Evolutionary conservation across 2,113 vertebrate species (phyloP).

Genomic region (mouse (Mus musculus)): GRCm39 chr7:125726501-125727000

Average conservation of each 20-base stretch:
- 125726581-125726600: neutral
- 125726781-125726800: neutral
- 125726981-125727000: neutral
- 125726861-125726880: neutral
- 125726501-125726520: neutral
- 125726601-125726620: neutral
- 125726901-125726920: neutral
- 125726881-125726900: neutral
- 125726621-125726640: neutral
- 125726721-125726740: neutral
- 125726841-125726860: neutral
- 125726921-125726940: neutral
- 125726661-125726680: too few species aligned
- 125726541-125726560: neutral
- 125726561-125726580: neutral
- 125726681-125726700: neutral
- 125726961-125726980: neutral
- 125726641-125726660: neutral
- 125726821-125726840: neutral
- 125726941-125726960: neutral
- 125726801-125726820: constrained; percentile 3
- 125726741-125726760: neutral
- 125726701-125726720: constrained; percentile 11
- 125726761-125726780: neutral
- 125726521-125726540: constrained; percentile 37